Conservation (phyloP, 2,888 invertebrate species). For the Chorisops tibialis region DNA sequence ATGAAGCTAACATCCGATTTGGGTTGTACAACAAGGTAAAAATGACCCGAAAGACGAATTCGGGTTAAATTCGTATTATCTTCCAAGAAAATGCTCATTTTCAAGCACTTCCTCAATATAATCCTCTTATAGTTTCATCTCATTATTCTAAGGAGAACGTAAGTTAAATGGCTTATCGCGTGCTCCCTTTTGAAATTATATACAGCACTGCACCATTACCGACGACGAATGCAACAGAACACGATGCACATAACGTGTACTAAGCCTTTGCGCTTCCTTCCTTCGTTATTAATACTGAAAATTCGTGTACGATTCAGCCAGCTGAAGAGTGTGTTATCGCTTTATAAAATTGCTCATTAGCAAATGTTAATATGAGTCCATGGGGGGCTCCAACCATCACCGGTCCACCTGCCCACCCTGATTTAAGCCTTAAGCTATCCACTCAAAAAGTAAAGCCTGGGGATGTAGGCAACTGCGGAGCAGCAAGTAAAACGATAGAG, state of each 20-base stretch:
- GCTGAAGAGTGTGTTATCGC: conserved; percentile 37
- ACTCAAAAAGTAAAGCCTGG: no score
- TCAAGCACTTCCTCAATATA: conserved; percentile 22
- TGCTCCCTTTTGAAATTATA: no score
- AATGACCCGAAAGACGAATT: no score
- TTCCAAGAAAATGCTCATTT: conserved; percentile 22
- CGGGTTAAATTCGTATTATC: no score
- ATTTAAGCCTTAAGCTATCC: no score
- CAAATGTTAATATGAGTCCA: conserved; percentile 36
- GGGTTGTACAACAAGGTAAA: no score
- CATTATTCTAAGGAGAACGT: conserved; percentile 13
- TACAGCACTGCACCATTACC: no score
- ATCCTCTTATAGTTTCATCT: conserved; percentile 21
- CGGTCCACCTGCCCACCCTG: no score
- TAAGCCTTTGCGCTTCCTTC: not conserved
- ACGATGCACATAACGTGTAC: conserved; percentile 13
- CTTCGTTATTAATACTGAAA: not conserved
- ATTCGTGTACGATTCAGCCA: conserved; percentile 17
- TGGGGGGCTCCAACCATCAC: no score
- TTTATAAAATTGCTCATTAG: conserved; percentile 39
- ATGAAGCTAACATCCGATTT: no score
- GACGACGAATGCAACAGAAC: conserved; percentile 9
- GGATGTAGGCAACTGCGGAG: no score
- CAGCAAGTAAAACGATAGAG: not conserved
- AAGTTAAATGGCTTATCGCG: conserved; percentile 18